phyloP scores from a whole-genome alignment of 2,113 vertebrate genomes.

The Gnathonemus echidnorhynchus region DNA sequence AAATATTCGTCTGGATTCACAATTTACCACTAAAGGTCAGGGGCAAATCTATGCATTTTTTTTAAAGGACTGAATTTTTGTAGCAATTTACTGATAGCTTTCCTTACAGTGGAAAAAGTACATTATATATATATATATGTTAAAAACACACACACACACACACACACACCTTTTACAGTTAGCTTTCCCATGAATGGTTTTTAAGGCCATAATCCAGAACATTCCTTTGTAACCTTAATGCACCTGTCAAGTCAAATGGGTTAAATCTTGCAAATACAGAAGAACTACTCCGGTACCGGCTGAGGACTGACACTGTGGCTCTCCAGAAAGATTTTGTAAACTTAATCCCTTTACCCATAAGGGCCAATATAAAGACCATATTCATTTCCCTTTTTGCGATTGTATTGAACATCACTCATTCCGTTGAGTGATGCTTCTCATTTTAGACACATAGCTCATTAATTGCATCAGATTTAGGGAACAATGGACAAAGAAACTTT shows the following conservation, averaged over 20 bases:
- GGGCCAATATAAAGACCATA: not conserved
- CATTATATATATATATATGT: too few relatives aligned
- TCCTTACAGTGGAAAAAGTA: not conserved
- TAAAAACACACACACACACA: not conserved
- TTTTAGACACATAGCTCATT: not conserved
- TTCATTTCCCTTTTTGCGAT: not conserved
- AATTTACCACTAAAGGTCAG: not conserved
- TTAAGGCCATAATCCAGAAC: constrained; percentile 29
- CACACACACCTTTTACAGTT: not conserved
- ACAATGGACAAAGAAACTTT: not conserved
- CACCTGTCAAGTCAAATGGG: not conserved
- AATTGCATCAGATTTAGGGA: not conserved
- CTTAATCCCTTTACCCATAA: not conserved
- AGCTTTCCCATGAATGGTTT: constrained; percentile 3
- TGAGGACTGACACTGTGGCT: not conserved
- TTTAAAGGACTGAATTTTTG: not conserved
- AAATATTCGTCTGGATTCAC: not conserved
- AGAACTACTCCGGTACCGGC: not conserved
- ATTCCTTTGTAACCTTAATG: not conserved
- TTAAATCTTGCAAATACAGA: not conserved
- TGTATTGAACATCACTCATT: not conserved
- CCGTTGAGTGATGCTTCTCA: not conserved
- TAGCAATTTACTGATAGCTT: constrained; percentile 18
- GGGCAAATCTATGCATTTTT: not conserved
- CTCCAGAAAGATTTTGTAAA: not conserved